A percentile compares a stretch with the other conserved stretches of the same genome.
Evolutionary conservation across 1,140 invertebrate species (phyloP).

Genomic region (Steinernema khuongi): DNA sequence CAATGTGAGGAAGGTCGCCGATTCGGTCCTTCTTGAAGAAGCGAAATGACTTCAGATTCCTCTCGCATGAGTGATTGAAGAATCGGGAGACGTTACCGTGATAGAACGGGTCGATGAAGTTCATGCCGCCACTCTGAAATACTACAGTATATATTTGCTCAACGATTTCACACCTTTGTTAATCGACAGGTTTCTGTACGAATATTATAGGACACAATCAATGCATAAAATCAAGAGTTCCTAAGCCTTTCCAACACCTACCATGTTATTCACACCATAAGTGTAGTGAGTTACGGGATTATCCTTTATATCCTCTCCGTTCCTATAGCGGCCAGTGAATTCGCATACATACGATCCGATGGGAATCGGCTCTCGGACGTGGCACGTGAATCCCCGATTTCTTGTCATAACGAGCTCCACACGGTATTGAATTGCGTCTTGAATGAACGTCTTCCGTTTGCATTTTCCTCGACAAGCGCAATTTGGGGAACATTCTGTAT

Average conservation of each 20-base stretch:
- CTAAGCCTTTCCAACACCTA: not conserved
- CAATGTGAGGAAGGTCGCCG: not conserved
- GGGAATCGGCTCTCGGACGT: not conserved
- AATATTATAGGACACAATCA: not conserved
- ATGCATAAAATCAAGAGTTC: not conserved
- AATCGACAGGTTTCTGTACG: not conserved
- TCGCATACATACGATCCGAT: not conserved
- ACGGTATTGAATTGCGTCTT: not conserved
- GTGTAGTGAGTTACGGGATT: not conserved
- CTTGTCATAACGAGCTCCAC: not conserved
- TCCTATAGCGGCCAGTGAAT: not conserved
- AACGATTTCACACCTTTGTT: not conserved
- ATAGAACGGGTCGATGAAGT: not conserved
- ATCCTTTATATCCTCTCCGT: not conserved
- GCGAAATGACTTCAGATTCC: not conserved
- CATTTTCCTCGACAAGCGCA: not conserved
- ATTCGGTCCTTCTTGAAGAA: not conserved
- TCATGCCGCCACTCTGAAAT: no score
- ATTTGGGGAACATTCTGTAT: not conserved
- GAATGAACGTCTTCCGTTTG: not conserved
- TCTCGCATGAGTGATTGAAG: not conserved
- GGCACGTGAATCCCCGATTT: not conserved
- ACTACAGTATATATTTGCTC: no score
- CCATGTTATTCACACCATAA: not conserved
- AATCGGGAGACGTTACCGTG: not conserved